Evolutionary conservation across 2,113 vertebrate species (phyloP).

Genomic region (Barbus barbus): DNA sequence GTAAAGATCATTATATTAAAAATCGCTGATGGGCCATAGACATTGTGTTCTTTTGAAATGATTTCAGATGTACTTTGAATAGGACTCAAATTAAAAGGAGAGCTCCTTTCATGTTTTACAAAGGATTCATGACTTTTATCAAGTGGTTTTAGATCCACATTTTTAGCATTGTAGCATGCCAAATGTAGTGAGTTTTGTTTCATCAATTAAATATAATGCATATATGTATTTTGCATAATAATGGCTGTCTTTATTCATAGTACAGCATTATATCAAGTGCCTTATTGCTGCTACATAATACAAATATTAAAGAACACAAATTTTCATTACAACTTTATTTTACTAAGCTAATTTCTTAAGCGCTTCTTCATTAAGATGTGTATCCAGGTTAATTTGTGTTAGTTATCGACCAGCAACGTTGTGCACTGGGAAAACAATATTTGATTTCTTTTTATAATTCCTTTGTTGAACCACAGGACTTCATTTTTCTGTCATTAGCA

Average conservation of each 20-base stretch:
- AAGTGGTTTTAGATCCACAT: neutral
- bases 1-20: conserved; percentile 10
- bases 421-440: too few species aligned
- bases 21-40: neutral
- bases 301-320: neutral
- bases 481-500: too few species aligned
- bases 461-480: too few species aligned
- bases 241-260: neutral
- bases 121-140: neutral
- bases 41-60: conserved; percentile 29
- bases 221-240: neutral
- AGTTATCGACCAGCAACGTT: too few species aligned
- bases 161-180: neutral
- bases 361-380: neutral
- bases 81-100: neutral
- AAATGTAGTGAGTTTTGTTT: neutral
- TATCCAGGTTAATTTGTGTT: neutral
- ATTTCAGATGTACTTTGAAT: conserved; percentile 27
- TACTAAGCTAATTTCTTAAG: neutral
- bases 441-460: too few species aligned
- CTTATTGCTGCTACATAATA: neutral
- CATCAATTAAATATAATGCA: neutral
- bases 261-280: neutral
- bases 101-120: neutral
- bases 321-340: neutral